A percentile compares a stretch with the other conserved stretches of the same genome.
Conservation (phyloP, 2,888 invertebrate species). For the Oscheius sp. region DNA sequence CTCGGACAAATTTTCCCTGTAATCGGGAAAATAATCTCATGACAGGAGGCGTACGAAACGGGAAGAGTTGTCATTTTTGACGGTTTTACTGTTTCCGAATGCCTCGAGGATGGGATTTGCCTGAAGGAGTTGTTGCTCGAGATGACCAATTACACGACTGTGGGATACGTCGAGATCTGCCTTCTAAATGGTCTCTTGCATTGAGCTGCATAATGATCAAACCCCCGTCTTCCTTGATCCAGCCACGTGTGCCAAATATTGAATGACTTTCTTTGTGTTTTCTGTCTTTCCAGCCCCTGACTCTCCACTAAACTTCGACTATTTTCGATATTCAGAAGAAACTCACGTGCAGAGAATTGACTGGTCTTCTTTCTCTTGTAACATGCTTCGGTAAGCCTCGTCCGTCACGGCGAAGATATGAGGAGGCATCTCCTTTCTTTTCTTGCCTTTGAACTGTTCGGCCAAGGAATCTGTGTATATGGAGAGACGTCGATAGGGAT, state of each 20-base stretch:
- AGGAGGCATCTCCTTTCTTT: constrained; percentile 89
- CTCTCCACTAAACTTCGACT: constrained; percentile 81
- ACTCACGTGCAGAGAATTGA: constrained; percentile 92
- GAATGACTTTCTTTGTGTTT: constrained; percentile 99
- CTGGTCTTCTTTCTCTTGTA: constrained; percentile 99
- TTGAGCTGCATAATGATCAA: not conserved
- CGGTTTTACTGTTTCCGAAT: constrained; percentile 99
- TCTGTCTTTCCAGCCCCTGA: constrained; percentile 99
- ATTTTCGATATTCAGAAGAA: not conserved
- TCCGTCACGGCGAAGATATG: constrained; percentile 99
- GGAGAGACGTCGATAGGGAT: constrained; percentile 93
- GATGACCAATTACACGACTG: constrained; percentile 80
- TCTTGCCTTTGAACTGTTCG: constrained; percentile 97
- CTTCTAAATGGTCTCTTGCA: not conserved
- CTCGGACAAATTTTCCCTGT: constrained; percentile 96
- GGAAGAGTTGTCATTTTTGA: constrained; percentile 99
- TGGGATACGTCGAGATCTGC: constrained; percentile 49
- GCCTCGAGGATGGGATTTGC: constrained; percentile 99
- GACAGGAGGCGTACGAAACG: constrained; percentile 93
- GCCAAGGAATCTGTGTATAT: constrained; percentile 99
- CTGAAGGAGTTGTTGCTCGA: constrained; percentile 94
- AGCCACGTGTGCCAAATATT: constrained; percentile 98
- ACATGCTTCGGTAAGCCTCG: constrained; percentile 97
- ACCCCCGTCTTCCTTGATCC: constrained; percentile 78
- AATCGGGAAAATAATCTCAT: constrained; percentile 3